Conservation (phyloP, 2,888 invertebrate species). For the Agapostemon virescens region DNA sequence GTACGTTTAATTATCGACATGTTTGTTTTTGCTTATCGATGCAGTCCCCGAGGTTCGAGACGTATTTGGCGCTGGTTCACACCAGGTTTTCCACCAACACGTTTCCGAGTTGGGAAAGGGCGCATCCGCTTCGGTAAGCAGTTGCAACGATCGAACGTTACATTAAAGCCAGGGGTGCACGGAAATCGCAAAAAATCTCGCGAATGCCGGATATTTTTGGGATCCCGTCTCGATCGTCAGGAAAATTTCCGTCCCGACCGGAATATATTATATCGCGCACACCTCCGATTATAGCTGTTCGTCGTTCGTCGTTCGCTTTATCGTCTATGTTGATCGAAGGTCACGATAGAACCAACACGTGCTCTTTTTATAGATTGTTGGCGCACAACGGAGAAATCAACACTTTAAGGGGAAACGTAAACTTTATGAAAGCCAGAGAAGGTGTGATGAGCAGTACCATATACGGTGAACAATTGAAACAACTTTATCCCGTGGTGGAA, state of each 20-base stretch:
- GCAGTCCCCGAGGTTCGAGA: slow-evolving; percentile 93
- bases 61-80: slow-evolving; percentile 97
- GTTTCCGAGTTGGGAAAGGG: slow-evolving; percentile 99
- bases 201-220: too few relatives aligned
- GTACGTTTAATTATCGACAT: background rate
- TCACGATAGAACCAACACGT: background rate
- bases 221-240: too few relatives aligned
- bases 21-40: slow-evolving; percentile 15
- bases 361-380: slow-evolving; percentile 84
- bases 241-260: too few relatives aligned
- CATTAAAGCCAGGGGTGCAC: too few relatives aligned
- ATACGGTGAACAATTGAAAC: slow-evolving; percentile 91
- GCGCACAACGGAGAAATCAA: slow-evolving; percentile 99
- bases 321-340: background rate
- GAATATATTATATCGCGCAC: too few relatives aligned
- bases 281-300: too few relatives aligned
- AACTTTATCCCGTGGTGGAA: slow-evolving; percentile 98
- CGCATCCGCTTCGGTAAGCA: slow-evolving; percentile 94
- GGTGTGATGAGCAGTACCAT: slow-evolving; percentile 95
- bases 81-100: slow-evolving; percentile 99
- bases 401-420: slow-evolving; percentile 98
- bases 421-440: slow-evolving; percentile 98
- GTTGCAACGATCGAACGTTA: background rate
- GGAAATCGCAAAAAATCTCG: too few relatives aligned
- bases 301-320: background rate